Conservation (phyloP, 2,888 invertebrate species). For the Nomada flava region DNA sequence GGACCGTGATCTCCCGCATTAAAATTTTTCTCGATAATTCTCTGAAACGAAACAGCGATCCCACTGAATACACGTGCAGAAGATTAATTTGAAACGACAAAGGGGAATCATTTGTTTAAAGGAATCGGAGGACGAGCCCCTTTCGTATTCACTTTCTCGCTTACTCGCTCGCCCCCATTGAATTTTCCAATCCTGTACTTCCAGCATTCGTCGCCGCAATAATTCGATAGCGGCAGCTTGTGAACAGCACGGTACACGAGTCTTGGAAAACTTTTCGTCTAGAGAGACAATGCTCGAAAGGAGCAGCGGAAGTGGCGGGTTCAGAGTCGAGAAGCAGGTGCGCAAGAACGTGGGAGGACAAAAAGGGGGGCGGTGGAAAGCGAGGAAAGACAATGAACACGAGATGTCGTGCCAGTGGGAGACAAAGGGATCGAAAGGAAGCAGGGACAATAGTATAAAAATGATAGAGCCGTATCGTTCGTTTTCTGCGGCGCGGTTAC, state of each 20-base stretch:
- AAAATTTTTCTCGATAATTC: conserved; percentile 2
- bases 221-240: not conserved
- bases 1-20: not conserved
- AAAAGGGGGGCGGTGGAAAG: not conserved
- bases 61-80: too few species aligned
- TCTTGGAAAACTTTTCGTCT: conserved; percentile 22
- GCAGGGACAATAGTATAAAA: conserved; percentile 40
- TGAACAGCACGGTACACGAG: not conserved
- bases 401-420: conserved; percentile 34
- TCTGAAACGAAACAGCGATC: not conserved
- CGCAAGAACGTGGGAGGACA: conserved; percentile 38
- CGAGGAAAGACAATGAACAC: conserved; percentile 43
- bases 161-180: too few species aligned
- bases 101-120: too few species aligned
- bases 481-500: conserved; percentile 28
- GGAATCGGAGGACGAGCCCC: too few species aligned
- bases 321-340: conserved; percentile 33
- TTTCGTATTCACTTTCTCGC: too few species aligned
- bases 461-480: conserved; percentile 30
- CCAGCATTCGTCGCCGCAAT: not conserved
- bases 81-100: too few species aligned
- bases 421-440: conserved; percentile 51
- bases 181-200: too few species aligned
- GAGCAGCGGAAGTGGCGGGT: conserved; percentile 39
- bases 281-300: conserved; percentile 32